phyloP scores from a whole-genome alignment of 2,797 vertebrate species.

The Poeciliopsis gracilis region DNA sequence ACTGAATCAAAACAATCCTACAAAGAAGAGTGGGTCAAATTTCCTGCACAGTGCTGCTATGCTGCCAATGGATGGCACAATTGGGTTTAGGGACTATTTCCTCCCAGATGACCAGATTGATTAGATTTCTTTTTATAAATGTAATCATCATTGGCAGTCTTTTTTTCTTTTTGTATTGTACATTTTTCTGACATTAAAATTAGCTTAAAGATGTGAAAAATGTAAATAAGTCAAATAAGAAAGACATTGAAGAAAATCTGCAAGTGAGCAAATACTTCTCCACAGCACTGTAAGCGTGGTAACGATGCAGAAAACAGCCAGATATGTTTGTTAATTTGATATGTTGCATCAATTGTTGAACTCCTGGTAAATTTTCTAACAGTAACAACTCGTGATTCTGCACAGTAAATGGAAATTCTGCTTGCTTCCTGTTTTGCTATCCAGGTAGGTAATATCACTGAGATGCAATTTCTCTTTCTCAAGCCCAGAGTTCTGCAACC shows the following conservation, averaged over 20 bases:
- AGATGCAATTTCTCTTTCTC: not conserved
- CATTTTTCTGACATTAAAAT: not conserved
- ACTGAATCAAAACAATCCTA: not conserved
- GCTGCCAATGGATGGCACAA: not conserved
- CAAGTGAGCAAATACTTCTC: not conserved
- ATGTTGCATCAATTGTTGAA: not conserved
- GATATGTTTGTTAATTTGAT: not conserved
- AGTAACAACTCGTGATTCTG: not conserved
- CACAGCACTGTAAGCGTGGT: not conserved
- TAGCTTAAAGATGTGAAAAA: not conserved
- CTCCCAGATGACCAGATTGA: not conserved
- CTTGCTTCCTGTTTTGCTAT: not conserved
- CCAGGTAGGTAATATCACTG: not conserved
- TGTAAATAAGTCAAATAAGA: not conserved
- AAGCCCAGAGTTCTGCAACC: not conserved
- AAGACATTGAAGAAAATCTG: not conserved
- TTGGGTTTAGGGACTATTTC: not conserved
- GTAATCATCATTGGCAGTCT: not conserved
- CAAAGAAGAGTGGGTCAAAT: not conserved
- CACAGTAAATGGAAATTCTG: not conserved
- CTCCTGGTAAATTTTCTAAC: not conserved
- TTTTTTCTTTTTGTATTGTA: not conserved
- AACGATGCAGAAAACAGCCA: not conserved
- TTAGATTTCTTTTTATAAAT: not conserved
- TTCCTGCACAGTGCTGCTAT: not conserved